Evolutionary conservation across 2,113 vertebrate species (phyloP).

Genomic region (Microtus ochrogaster): DNA sequence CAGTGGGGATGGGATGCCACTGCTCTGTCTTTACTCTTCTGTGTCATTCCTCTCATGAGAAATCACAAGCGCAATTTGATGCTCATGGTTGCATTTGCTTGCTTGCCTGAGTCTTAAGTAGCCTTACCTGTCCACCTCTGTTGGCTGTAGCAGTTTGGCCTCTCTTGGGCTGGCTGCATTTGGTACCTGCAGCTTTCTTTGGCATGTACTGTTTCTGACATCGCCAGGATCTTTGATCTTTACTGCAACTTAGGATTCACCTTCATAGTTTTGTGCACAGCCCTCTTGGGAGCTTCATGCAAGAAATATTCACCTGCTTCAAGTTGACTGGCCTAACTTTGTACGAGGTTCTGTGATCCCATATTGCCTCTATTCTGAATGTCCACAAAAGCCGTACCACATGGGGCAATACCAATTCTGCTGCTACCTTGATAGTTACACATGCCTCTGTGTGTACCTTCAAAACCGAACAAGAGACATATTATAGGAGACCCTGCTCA

Average conservation of each 20-base stretch:
- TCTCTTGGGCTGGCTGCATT: neutral
- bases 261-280: neutral
- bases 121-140: neutral
- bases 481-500: neutral
- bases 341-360: neutral
- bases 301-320: neutral
- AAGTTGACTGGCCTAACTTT: neutral
- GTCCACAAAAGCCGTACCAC: neutral
- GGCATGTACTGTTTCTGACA: neutral
- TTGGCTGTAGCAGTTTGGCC: neutral
- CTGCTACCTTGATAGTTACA: neutral
- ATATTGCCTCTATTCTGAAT: neutral
- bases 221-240: neutral
- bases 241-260: too few species aligned
- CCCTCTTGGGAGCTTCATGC: neutral
- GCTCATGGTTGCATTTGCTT: neutral
- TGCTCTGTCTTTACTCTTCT: neutral
- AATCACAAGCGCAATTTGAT: neutral
- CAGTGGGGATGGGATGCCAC: neutral
- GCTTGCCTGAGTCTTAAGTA: neutral
- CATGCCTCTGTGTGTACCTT: neutral
- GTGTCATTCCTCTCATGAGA: neutral
- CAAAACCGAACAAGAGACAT: neutral
- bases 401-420: neutral
- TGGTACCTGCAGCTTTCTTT: neutral